These are phyloP conservation scores for Listronotus bonariensis DNA, from an alignment of 1,140 invertebrate genomes.

Conservation along the genomic window DNA sequence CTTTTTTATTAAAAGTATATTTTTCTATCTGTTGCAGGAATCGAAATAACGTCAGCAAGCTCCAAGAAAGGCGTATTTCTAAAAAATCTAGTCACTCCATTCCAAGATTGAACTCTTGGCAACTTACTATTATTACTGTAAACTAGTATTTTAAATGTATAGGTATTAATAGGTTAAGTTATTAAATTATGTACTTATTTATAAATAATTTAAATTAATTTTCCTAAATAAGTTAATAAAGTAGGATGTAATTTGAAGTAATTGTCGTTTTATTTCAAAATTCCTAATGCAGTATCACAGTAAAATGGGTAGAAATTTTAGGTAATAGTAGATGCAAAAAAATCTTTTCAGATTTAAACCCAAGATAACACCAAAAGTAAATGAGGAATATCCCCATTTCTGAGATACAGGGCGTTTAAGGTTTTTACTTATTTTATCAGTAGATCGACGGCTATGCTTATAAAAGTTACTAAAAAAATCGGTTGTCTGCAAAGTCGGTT, in stretches of 20 bases:
- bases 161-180: constrained; percentile 30
- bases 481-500: too few relatives aligned
- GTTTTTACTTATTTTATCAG: too few relatives aligned
- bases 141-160: constrained; percentile 32
- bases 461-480: too few relatives aligned
- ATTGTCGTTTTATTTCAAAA: background rate
- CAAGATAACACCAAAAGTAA: too few relatives aligned
- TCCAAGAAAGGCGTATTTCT: constrained; percentile 1
- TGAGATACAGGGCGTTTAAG: too few relatives aligned
- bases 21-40: constrained; percentile 34
- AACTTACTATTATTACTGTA: constrained; percentile 30
- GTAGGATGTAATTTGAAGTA: too few relatives aligned
- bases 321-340: too few relatives aligned
- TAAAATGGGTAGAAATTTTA: too few relatives aligned
- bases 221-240: background rate
- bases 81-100: constrained; percentile 32
- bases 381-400: too few relatives aligned
- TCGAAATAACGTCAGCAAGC: constrained; percentile 25
- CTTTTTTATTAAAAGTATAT: background rate
- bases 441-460: too few relatives aligned
- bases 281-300: too few relatives aligned
- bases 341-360: too few relatives aligned
- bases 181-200: constrained; percentile 34
- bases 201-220: constrained; percentile 14
- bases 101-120: constrained; percentile 33